A percentile compares a stretch with the other conserved stretches of the same genome.
phyloP scores from a whole-genome alignment of 2,888 invertebrate species.

The Agapostemon virescens region DNA sequence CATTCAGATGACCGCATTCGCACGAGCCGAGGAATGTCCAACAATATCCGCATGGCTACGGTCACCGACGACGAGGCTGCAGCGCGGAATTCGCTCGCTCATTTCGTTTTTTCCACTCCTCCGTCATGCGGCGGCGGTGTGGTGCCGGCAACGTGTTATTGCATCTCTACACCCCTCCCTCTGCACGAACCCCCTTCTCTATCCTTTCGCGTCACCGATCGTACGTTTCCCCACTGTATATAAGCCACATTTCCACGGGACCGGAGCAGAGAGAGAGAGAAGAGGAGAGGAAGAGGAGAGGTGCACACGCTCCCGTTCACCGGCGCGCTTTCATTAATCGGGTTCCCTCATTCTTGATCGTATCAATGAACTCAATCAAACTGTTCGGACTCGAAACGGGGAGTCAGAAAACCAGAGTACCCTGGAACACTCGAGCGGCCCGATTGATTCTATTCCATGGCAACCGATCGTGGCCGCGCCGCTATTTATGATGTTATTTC shows the following conservation, averaged over 20 bases:
- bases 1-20: conserved; percentile 80
- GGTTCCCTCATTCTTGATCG: conserved; percentile 34
- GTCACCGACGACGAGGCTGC: conserved; percentile 69
- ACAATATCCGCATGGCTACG: conserved; percentile 75
- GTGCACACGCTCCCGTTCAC: conserved; percentile 7
- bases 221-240: conserved; percentile 53
- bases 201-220: conserved; percentile 52
- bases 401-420: conserved; percentile 29
- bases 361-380: conserved; percentile 63
- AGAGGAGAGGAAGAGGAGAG: background rate
- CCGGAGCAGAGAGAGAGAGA: background rate
- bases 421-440: conserved; percentile 13
- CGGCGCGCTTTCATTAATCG: conserved; percentile 58
- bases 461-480: background rate
- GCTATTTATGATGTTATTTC: background rate
- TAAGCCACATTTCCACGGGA: conserved; percentile 48
- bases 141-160: background rate
- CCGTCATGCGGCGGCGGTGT: conserved; percentile 43
- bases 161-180: background rate
- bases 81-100: conserved; percentile 67
- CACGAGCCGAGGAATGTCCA: conserved; percentile 78
- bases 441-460: conserved; percentile 8
- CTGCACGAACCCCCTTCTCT: background rate
- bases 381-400: conserved; percentile 38
- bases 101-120: conserved; percentile 61